These are phyloP conservation scores for Prolemur simus DNA, from an alignment of 2,113 vertebrate genomes.

Conservation along the genomic window DNA sequence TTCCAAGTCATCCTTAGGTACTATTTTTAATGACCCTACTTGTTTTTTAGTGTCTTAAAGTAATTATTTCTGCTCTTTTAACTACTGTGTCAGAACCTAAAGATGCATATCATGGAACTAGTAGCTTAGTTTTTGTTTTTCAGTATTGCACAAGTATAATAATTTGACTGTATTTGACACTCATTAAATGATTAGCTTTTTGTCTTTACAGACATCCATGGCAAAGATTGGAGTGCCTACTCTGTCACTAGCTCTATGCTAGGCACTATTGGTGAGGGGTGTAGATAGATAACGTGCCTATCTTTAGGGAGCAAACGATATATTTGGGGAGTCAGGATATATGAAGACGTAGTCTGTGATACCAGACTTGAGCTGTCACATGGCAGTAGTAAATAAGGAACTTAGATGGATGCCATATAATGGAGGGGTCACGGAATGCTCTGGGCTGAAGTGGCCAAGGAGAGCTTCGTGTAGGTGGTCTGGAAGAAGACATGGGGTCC, in stretches of 20 bases:
- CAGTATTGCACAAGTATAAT: not conserved
- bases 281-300: not conserved
- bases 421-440: not conserved
- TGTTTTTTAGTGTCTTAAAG: conserved; percentile 29
- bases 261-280: not conserved
- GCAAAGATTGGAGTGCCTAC: not conserved
- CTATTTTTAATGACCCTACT: not conserved
- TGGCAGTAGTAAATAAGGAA: not conserved
- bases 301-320: not conserved
- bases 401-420: not conserved
- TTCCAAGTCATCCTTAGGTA: not conserved
- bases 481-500: not conserved
- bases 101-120: not conserved
- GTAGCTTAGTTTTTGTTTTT: not conserved
- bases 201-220: not conserved
- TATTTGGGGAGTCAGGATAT: not conserved
- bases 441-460: not conserved
- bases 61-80: not conserved
- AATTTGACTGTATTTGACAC: not conserved
- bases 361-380: not conserved
- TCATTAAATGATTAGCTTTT: not conserved
- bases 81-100: not conserved
- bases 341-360: not conserved
- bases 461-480: not conserved
- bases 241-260: not conserved